Evolutionary conservation across 1,140 invertebrate genomes (phyloP).

Genomic region (Venustaconcha ellipsiformis): DNA sequence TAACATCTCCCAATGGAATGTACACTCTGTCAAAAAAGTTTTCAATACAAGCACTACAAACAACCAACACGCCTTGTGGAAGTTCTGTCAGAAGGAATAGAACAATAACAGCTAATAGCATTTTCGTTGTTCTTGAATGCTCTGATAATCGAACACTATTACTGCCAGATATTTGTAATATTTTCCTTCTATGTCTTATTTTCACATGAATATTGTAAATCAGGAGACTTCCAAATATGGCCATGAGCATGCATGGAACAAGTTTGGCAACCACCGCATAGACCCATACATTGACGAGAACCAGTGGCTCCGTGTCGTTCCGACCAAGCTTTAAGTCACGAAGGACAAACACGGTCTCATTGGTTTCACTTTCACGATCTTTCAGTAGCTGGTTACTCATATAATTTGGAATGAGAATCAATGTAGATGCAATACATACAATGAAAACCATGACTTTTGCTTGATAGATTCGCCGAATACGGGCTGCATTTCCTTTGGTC

Average conservation of each 20-base stretch:
- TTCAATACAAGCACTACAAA: conserved; percentile 59
- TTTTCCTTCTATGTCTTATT: conserved; percentile 56
- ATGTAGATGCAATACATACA: conserved; percentile 79
- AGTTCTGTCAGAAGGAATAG: conserved; percentile 90
- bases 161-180: conserved; percentile 61
- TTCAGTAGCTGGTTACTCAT: conserved; percentile 54
- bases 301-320: conserved; percentile 72
- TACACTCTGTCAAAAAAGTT: conserved; percentile 67
- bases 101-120: conserved; percentile 88
- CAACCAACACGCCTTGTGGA: conserved; percentile 74
- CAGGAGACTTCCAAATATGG: conserved; percentile 69
- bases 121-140: conserved; percentile 91
- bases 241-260: conserved; percentile 69
- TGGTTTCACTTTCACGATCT: conserved; percentile 9
- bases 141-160: conserved; percentile 62
- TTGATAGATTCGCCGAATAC: conserved; percentile 73
- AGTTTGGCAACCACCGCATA: conserved; percentile 66
- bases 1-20: conserved; percentile 82
- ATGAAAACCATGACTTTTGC: conserved; percentile 78
- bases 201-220: conserved; percentile 75
- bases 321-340: conserved; percentile 67
- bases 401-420: conserved; percentile 85
- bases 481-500: conserved; percentile 75
- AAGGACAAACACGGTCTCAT: conserved; percentile 66
- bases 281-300: conserved; percentile 63